Conservation (phyloP, 2,888 invertebrate species). For the Rosalia funebris region DNA sequence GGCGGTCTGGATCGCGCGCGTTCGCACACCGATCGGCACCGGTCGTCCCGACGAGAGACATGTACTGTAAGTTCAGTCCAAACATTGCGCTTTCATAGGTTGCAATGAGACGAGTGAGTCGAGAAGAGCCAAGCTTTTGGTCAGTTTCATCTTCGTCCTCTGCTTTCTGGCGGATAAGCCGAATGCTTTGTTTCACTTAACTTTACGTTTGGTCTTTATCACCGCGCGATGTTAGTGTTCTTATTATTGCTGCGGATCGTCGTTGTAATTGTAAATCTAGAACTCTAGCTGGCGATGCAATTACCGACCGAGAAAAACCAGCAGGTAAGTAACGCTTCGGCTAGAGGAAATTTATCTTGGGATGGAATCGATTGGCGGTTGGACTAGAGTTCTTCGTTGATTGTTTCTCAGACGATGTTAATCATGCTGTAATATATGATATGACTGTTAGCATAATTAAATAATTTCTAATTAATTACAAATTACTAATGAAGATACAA, state of each 20-base stretch:
- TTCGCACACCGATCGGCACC: conserved; percentile 36
- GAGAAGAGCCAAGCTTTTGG: conserved; percentile 26
- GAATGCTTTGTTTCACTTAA: conserved; percentile 33
- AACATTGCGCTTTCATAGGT: conserved; percentile 32
- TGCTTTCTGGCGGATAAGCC: conserved; percentile 19
- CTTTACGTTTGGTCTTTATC: conserved; percentile 21
- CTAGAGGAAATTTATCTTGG: not conserved
- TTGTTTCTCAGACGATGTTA: too few relatives aligned
- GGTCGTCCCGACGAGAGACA: conserved; percentile 36
- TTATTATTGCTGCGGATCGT: conserved; percentile 26
- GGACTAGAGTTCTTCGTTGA: too few relatives aligned
- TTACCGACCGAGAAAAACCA: conserved; percentile 33
- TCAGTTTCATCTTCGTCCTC: conserved; percentile 35
- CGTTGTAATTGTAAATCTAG: conserved; percentile 26
- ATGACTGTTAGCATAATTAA: too few relatives aligned
- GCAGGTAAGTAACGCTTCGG: conserved; percentile 20
- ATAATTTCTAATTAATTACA: too few relatives aligned
- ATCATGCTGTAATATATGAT: too few relatives aligned
- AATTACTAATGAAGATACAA: too few relatives aligned
- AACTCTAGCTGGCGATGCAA: conserved; percentile 29
- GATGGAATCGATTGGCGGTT: too few relatives aligned
- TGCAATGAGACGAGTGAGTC: conserved; percentile 21
- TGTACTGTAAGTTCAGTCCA: conserved; percentile 36
- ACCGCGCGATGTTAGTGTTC: conserved; percentile 23
- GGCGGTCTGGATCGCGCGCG: conserved; percentile 42